These are phyloP conservation scores for Laterallus jamaicensis DNA, from an alignment of 2,113 vertebrate species.

Conservation along the genomic window DNA sequence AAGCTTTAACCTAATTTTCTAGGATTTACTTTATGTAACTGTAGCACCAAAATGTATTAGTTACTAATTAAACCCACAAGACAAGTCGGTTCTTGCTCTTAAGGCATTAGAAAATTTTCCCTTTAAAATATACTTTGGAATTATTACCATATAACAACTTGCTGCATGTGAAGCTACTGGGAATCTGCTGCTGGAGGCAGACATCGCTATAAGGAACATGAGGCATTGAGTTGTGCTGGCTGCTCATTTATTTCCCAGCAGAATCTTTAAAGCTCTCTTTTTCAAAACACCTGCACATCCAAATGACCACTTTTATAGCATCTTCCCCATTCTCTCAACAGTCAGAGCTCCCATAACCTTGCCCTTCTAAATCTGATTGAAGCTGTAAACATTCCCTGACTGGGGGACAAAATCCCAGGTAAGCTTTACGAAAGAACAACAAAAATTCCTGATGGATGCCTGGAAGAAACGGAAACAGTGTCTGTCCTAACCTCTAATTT, in stretches of 20 bases:
- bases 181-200: background rate
- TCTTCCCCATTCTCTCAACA: background rate
- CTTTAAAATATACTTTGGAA: slow-evolving; percentile 2
- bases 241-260: slow-evolving; percentile 14
- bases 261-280: slow-evolving; percentile 12
- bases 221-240: background rate
- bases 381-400: background rate
- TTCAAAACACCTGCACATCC: background rate
- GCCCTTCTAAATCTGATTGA: background rate
- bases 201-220: background rate
- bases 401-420: background rate
- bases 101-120: background rate
- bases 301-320: background rate
- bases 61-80: background rate
- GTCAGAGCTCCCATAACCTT: background rate
- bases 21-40: background rate
- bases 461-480: background rate
- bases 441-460: background rate
- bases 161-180: background rate
- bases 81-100: background rate
- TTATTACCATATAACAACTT: background rate
- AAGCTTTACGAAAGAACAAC: background rate
- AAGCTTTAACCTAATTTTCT: background rate
- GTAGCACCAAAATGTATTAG: background rate
- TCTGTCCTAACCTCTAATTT: background rate